Evolutionary conservation across 2,113 vertebrate genomes (phyloP).

Genomic region (Paraplagusia blochii): DNA sequence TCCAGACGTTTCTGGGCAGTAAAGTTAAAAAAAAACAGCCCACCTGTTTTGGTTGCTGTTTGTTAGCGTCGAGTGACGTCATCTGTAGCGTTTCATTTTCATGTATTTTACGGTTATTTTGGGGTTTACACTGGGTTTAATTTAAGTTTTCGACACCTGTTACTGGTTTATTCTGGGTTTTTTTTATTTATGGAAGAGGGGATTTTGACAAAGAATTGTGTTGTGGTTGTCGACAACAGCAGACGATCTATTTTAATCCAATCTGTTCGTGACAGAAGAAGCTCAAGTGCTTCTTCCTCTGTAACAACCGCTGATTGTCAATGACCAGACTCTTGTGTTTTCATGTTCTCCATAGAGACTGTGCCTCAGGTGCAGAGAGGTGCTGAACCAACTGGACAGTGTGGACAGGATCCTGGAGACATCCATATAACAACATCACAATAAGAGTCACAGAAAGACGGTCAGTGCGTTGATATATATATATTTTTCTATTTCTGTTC

Average conservation of each 20-base stretch:
- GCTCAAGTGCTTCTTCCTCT: neutral
- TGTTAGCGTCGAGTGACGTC: no score
- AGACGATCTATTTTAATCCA: conserved; percentile 44
- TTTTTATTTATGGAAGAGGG: neutral
- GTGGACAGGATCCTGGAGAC: neutral
- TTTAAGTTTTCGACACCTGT: no score
- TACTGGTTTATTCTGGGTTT: neutral
- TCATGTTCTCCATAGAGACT: conserved; percentile 1
- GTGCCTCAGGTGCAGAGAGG: neutral
- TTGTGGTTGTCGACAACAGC: conserved; percentile 33
- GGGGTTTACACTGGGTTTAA: no score
- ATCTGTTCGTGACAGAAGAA: conserved; percentile 9
- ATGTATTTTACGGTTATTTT: no score
- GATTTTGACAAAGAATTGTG: conserved; percentile 12
- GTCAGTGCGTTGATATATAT: neutral
- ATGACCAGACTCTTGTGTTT: neutral
- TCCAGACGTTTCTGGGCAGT: no score
- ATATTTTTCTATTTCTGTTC: neutral
- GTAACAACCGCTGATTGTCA: neutral
- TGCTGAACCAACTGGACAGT: no score
- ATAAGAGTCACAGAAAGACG: neutral
- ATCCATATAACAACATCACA: neutral
- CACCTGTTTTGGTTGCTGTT: conserved; percentile 47
- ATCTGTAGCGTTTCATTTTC: no score
- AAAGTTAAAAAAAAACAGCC: neutral